These are phyloP conservation scores for Chymomyza costata DNA, from an alignment of 1,140 invertebrate species.

Conservation along the genomic window DNA sequence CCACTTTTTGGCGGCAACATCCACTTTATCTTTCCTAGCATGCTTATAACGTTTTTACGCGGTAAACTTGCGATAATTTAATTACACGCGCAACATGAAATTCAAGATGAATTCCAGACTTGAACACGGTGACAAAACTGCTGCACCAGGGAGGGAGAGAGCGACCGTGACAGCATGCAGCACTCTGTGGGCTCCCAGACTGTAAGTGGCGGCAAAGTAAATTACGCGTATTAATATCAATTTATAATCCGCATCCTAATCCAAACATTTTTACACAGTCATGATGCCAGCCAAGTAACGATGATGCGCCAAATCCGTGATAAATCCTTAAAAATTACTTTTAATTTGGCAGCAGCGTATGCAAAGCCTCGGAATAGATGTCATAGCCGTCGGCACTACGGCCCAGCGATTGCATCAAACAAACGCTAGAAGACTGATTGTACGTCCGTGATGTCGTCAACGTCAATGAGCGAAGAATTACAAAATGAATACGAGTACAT, in stretches of 20 bases:
- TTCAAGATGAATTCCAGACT: not conserved
- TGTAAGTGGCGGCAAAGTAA: slow-evolving; percentile 56
- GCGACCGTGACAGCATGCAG: slow-evolving; percentile 19
- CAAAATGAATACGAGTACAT: too few species aligned
- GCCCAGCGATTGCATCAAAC: not conserved
- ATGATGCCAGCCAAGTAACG: slow-evolving; percentile 26
- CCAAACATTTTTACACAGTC: slow-evolving; percentile 33
- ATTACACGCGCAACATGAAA: slow-evolving; percentile 43
- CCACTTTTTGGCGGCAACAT: too few species aligned
- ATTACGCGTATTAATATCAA: slow-evolving; percentile 57
- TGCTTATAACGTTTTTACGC: slow-evolving; percentile 26
- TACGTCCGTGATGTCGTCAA: not conserved
- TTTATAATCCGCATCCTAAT: slow-evolving; percentile 50
- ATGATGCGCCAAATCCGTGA: slow-evolving; percentile 53
- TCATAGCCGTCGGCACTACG: not conserved
- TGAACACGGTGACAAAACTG: not conserved
- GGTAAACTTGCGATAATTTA: slow-evolving; percentile 54
- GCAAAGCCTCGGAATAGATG: slow-evolving; percentile 45
- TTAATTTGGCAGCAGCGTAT: slow-evolving; percentile 42
- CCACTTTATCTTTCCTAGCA: slow-evolving; percentile 1
- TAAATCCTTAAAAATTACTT: slow-evolving; percentile 61
- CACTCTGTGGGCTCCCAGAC: too few species aligned
- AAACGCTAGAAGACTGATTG: not conserved
- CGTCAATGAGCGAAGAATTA: too few species aligned
- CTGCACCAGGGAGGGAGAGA: not conserved